Base-by-base conservation (phyloP, 2,797 vertebrate genomes). In the Todus mexicanus region DNA sequence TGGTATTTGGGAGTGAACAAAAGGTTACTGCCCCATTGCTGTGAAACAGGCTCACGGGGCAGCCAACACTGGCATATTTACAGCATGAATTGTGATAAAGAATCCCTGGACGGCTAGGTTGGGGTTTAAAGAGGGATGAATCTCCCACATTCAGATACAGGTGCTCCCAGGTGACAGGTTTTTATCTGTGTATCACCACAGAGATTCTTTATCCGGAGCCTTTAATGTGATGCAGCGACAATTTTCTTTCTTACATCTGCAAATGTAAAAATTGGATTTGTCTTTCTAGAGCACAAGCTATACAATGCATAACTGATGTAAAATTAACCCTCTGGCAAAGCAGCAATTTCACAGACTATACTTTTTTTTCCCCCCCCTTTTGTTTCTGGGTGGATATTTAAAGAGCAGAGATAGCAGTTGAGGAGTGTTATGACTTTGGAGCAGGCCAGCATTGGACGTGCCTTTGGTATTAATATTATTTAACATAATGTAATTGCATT, bases 401-500 rank as follows among this genome's bases (percentile, higher is more conserved):
- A 86, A 73, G 50, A 63, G 35, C 9, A 82, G 63, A 91, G 84
- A 48, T 25, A 86, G n/a, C 22, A 37, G 42, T 75, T 80, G 71
- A 87, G 80, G 40, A 70, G 57, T 42, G 17, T 48, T 71, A 27
- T 90, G 93, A 93, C 66, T 95, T 96, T 96, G 81, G 72, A 68
- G 51, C 33, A 23, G 50, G 61, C 56, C 88, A 95, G 47, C 31
- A 77, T 60, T 59, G 50, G 92, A 61, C 25, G 33, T 89, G 84
- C 60, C 68, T 95, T 91, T 80, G 76, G 19, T 73, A 94, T 90
- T 95, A 95, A 95, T 95, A 92, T 93, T 95, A 92, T 95, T 94
- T 95, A 95, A 95, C 84, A 66, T 92, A 96, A 96, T 93, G 83
- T 95, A 96, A 95, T 89, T 83, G 31, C 56, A 90, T 93, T 96